phyloP scores from a whole-genome alignment of 1,140 invertebrate genomes.

The Mercenaria mercenaria region DNA sequence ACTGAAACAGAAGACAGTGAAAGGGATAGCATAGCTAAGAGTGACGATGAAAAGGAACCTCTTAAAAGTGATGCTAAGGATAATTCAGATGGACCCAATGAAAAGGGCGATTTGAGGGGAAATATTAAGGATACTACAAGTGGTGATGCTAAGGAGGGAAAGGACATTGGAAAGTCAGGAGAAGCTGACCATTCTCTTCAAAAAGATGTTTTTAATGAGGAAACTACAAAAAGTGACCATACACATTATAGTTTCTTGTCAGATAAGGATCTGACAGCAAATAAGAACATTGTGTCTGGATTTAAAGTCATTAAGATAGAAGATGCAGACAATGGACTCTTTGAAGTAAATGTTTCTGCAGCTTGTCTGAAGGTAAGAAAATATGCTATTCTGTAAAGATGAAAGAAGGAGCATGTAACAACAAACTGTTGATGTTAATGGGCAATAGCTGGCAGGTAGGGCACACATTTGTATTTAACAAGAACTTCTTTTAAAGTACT shows the following conservation, averaged over 20 bases:
- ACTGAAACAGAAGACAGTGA: background rate
- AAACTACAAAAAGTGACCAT: constrained; percentile 12
- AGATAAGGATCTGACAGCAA: constrained; percentile 43
- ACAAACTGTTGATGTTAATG: too few relatives aligned
- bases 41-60: background rate
- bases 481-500: too few relatives aligned
- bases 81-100: background rate
- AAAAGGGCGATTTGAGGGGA: background rate
- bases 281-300: constrained; percentile 54
- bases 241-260: background rate
- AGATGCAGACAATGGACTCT: constrained; percentile 54
- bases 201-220: background rate
- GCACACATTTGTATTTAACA: too few relatives aligned
- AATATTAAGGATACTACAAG: background rate
- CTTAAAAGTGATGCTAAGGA: background rate
- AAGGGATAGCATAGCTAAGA: background rate
- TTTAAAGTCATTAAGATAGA: constrained; percentile 68
- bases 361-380: constrained; percentile 61
- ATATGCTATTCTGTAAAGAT: background rate
- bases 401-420: background rate
- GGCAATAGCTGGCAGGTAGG: too few relatives aligned
- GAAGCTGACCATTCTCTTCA: background rate
- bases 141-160: background rate
- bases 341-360: constrained; percentile 65
- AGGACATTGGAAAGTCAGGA: background rate